Percentiles rank a stretch among this genome's conserved stretches.
These are phyloP conservation scores for Dioctria rufipes DNA, from an alignment of 2,888 invertebrate genomes.

Conservation along the genomic window DNA sequence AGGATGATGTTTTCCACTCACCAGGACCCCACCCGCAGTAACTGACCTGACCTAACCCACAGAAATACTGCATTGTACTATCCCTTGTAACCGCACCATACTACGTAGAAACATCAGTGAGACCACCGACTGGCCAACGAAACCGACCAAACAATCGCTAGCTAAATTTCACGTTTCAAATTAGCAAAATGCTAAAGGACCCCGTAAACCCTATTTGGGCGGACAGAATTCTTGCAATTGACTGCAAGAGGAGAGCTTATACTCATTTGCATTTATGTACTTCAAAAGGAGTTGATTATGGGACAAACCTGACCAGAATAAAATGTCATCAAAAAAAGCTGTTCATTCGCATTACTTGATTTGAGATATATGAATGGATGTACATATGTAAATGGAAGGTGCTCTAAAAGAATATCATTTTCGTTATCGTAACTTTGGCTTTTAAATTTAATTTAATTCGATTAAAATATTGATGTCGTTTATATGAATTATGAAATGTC, in stretches of 20 bases:
- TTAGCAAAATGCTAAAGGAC: conserved; percentile 5
- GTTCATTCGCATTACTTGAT: too few species aligned
- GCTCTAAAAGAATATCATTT: too few species aligned
- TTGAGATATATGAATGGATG: too few species aligned
- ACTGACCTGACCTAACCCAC: conserved; percentile 36
- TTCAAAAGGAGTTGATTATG: conserved; percentile 24
- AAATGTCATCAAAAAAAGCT: background rate
- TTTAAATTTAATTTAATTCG: too few species aligned
- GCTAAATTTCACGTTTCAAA: conserved; percentile 7
- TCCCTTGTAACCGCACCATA: background rate
- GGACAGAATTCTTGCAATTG: background rate
- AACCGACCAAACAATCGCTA: background rate
- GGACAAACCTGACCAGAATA: background rate
- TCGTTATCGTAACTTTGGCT: too few species aligned
- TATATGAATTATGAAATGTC: too few species aligned
- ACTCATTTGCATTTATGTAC: conserved; percentile 17
- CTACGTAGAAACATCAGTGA: conserved; percentile 1
- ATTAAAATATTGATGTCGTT: too few species aligned
- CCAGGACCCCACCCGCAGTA: conserved; percentile 21
- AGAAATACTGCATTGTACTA: conserved; percentile 3
- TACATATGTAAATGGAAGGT: too few species aligned
- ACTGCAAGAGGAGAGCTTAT: background rate
- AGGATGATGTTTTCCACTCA: conserved; percentile 32
- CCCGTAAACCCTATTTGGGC: conserved; percentile 1
- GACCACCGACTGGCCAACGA: background rate